Evolutionary conservation across 2,888 invertebrate species (phyloP), one percentile per base, ranked within the genome.

Genomic region (Conchocele bisecta): DNA sequence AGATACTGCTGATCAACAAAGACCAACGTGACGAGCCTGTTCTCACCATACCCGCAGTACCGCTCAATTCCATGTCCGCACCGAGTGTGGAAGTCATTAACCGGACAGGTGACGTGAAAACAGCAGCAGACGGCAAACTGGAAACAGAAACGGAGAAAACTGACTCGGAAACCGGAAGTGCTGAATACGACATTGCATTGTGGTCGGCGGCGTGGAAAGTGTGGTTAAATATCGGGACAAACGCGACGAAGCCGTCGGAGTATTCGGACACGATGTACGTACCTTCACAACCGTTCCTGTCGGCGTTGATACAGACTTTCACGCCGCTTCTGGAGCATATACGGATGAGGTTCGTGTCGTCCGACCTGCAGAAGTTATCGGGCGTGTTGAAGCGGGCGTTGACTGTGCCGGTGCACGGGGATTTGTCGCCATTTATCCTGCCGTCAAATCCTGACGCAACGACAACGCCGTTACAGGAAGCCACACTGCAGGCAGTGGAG

Each of bases 271-370:
- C 84, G 91, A 92, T 94, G 75, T 97, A 97, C 92, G 94, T 97
- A 67, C 98, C 98, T 0, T 96, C 97, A 24, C 96, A 98, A 88
- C 95, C 96, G 73, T 99, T 98, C 93, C 93, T 99, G 60, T 97
- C 98, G 0, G 96, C 98, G 0, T 93, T 98, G 17, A 95, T 98
- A 80, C 98, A 98, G 92, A 97, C 98, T 88, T 98, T 99, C 91
- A 98, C 98, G 4, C 95, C 96, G 67, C 95, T 99, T 69, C 98
- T 98, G 92, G 96, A 96, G 81, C 96, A 97, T 87, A 96, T 98
- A 84, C 94, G 95, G 88, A 92, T 93, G 68, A 94, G 94, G 94
- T 91, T 91, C 76, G 86, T 84, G 29, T 81, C 81, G n/a, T 69
- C 86, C 26, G 97, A 98, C 92, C 94, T 98, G 75, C 93, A 94